Evolutionary conservation across 2,888 invertebrate genomes (phyloP).

Genomic region (Pinctada fucata): DNA sequence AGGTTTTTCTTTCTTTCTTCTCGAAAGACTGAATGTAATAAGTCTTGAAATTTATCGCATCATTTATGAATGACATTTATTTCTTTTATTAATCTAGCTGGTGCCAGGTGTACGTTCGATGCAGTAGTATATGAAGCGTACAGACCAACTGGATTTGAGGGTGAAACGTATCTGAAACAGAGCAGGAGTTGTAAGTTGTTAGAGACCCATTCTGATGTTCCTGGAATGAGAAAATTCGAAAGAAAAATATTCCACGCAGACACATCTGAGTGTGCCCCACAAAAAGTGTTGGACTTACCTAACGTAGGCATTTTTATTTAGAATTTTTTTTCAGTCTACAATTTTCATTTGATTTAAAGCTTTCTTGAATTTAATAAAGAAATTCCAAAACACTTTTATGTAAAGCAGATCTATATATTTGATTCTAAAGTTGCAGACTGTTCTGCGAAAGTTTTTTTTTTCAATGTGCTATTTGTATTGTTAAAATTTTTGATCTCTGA

Average conservation of each 20-base stretch:
- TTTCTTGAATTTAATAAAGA: too few relatives aligned
- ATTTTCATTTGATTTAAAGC: too few relatives aligned
- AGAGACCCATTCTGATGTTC: constrained; percentile 6
- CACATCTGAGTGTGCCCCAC: constrained; percentile 12
- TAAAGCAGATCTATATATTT: not conserved
- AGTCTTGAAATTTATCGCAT: too few relatives aligned
- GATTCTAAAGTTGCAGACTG: not conserved
- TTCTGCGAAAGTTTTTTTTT: not conserved
- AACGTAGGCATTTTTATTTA: not conserved
- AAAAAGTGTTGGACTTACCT: not conserved
- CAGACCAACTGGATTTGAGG: constrained; percentile 20
- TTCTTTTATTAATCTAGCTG: not conserved
- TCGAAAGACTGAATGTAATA: too few relatives aligned
- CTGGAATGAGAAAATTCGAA: constrained; percentile 8
- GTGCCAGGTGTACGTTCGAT: constrained; percentile 8
- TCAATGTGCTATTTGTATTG: not conserved
- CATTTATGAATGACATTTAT: too few relatives aligned
- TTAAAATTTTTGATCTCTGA: too few relatives aligned
- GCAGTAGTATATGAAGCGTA: constrained; percentile 5
- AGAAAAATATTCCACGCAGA: not conserved
- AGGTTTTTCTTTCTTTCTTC: too few relatives aligned
- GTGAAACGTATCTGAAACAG: constrained; percentile 8
- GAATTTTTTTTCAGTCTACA: not conserved
- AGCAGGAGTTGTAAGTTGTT: constrained; percentile 10
- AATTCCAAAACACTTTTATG: not conserved